phyloP scores from a whole-genome alignment of 2,113 vertebrate species.

The Hippopotamus amphibius region DNA sequence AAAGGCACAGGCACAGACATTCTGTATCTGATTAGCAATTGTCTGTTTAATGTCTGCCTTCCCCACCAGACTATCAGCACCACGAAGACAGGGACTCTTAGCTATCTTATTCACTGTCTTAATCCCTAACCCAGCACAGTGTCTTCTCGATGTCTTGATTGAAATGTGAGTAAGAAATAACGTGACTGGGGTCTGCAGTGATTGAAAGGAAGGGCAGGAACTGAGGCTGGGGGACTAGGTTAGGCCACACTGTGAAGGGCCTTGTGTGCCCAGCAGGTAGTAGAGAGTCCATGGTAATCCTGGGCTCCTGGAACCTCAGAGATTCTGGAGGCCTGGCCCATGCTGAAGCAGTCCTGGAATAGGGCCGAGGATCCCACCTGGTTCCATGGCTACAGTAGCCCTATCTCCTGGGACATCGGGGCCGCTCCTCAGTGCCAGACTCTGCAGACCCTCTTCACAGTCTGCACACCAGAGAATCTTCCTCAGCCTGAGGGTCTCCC shows the following conservation, averaged over 20 bases:
- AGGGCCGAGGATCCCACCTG: not conserved
- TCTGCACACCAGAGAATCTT: not conserved
- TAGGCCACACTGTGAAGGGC: not conserved
- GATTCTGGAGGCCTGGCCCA: not conserved
- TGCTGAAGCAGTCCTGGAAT: not conserved
- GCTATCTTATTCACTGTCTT: not conserved
- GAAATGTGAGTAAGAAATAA: not conserved
- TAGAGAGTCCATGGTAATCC: not conserved
- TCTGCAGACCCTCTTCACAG: not conserved
- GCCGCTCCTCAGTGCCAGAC: not conserved
- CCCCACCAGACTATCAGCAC: not conserved
- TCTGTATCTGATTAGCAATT: not conserved
- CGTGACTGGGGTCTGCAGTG: not conserved
- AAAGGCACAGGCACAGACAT: not conserved
- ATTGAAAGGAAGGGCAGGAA: not conserved
- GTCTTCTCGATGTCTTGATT: not conserved
- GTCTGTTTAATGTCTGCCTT: not conserved
- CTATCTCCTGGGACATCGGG: not conserved
- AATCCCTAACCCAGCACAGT: not conserved
- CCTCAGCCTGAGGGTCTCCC: not conserved
- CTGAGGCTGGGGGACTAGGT: not conserved
- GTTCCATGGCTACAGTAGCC: not conserved
- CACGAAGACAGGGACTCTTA: not conserved
- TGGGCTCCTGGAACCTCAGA: conserved; percentile 10
- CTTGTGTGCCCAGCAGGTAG: not conserved